These are phyloP conservation scores for Porites lutea DNA, from an alignment of 64 coral and sea anemone genomes.

Conservation along the genomic window DNA sequence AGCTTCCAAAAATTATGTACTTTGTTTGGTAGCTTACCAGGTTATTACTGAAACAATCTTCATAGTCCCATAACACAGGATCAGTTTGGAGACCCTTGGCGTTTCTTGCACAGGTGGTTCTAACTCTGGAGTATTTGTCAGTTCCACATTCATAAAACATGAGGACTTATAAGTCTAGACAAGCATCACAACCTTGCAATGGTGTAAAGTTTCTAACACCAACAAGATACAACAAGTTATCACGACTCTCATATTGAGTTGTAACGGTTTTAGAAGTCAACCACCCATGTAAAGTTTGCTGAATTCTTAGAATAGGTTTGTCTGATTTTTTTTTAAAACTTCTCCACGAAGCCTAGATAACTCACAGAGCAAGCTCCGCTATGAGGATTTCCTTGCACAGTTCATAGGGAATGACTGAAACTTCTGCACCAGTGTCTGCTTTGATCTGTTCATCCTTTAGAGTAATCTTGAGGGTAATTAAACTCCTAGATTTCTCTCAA, in stretches of 20 bases:
- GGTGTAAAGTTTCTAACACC: slow-evolving; percentile 54
- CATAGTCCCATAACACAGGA: background rate
- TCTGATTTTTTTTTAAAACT: too few relatives aligned
- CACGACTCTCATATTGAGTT: slow-evolving; percentile 32
- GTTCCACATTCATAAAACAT: slow-evolving; percentile 29
- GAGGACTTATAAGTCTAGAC: slow-evolving; percentile 53
- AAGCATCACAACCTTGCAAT: slow-evolving; percentile 68
- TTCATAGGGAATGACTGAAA: slow-evolving; percentile 41
- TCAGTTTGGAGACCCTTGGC: background rate
- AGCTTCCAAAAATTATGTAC: background rate
- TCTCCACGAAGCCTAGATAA: too few relatives aligned
- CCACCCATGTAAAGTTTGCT: slow-evolving; percentile 26
- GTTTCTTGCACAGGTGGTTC: background rate
- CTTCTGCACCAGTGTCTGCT: slow-evolving; percentile 68
- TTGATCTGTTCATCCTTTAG: slow-evolving; percentile 9
- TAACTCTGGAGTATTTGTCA: background rate
- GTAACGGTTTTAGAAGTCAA: slow-evolving; percentile 32
- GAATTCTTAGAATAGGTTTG: slow-evolving; percentile 13
- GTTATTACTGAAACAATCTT: slow-evolving; percentile 3
- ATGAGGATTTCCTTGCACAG: slow-evolving; percentile 21
- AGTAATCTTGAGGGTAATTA: background rate
- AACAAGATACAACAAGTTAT: slow-evolving; percentile 55
- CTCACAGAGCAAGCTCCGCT: too few relatives aligned
- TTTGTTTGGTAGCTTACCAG: background rate
- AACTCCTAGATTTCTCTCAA: background rate